Conservation (phyloP, 1,140 invertebrate genomes). For the Periplaneta americana region DNA sequence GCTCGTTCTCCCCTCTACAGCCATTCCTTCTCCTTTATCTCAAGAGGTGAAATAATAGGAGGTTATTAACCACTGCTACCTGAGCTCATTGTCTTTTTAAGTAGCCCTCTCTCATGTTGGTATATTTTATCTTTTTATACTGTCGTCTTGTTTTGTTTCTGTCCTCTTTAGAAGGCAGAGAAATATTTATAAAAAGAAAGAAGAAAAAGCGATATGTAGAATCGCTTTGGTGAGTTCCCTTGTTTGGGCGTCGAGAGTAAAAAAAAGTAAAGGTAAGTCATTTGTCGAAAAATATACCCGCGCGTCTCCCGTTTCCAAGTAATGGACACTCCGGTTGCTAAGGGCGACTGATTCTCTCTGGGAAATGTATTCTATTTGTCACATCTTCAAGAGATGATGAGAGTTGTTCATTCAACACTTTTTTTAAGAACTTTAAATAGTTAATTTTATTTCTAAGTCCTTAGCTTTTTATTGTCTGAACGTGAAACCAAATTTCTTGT, state of each 20-base stretch:
- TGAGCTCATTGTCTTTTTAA: neutral
- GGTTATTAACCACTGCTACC: neutral
- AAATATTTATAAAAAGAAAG: neutral
- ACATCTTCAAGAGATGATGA: too few species aligned
- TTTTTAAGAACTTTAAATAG: too few species aligned
- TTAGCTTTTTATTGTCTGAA: too few species aligned
- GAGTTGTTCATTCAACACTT: neutral
- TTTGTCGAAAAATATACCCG: neutral
- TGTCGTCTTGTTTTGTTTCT: neutral
- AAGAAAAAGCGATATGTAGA: neutral
- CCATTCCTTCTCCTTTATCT: neutral
- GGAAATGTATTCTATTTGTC: neutral
- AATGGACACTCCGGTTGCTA: neutral
- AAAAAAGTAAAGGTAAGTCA: neutral
- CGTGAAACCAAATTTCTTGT: too few species aligned
- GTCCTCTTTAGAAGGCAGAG: neutral
- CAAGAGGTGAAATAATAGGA: neutral
- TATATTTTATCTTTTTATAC: neutral
- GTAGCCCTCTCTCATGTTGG: neutral
- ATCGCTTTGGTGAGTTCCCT: neutral
- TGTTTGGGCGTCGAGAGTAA: neutral
- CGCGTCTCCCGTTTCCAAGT: neutral
- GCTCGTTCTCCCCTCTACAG: neutral
- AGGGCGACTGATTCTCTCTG: neutral
- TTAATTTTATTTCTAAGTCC: too few species aligned